These are phyloP conservation scores for Dicentrarchus labrax DNA, from an alignment of 2,113 vertebrate species.

Conservation along the genomic window DNA sequence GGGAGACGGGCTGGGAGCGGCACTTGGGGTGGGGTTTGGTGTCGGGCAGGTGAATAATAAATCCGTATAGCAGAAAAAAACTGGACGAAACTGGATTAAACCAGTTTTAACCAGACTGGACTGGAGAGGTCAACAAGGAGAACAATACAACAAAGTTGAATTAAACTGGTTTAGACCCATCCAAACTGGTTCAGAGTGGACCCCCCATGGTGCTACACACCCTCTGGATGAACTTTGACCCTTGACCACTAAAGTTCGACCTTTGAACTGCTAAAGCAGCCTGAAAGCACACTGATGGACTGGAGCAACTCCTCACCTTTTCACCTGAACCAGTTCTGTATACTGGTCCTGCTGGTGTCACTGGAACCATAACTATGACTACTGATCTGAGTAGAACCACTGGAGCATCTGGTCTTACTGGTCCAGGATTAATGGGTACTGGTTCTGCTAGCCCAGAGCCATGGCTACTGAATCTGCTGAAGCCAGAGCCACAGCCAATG, in stretches of 20 bases:
- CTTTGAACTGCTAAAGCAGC: slow-evolving; percentile 69
- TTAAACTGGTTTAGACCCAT: slow-evolving; percentile 49
- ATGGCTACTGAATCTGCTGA: slow-evolving; percentile 25
- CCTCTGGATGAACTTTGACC: slow-evolving; percentile 63
- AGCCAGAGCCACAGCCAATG: slow-evolving; percentile 25
- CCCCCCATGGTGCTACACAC: slow-evolving; percentile 93
- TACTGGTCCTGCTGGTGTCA: slow-evolving; percentile 52
- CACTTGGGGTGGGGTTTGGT: slow-evolving; percentile 76
- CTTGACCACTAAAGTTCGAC: slow-evolving; percentile 70
- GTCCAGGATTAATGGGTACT: slow-evolving; percentile 24
- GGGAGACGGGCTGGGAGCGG: slow-evolving; percentile 77
- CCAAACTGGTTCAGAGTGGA: slow-evolving; percentile 56
- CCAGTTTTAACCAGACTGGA: slow-evolving; percentile 51
- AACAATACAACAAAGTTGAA: slow-evolving; percentile 27
- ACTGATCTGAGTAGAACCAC: slow-evolving; percentile 51
- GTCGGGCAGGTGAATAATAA: slow-evolving; percentile 86
- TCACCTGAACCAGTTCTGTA: slow-evolving; percentile 53
- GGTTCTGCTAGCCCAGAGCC: slow-evolving; percentile 25
- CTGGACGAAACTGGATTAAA: slow-evolving; percentile 43
- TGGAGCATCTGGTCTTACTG: slow-evolving; percentile 18
- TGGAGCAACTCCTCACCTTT: slow-evolving; percentile 43
- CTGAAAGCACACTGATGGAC: slow-evolving; percentile 73
- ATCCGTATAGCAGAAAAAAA: slow-evolving; percentile 91
- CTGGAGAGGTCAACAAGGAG: slow-evolving; percentile 17
- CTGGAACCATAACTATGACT: slow-evolving; percentile 52